phyloP scores from a whole-genome alignment of 2,113 vertebrate species.

The Alligator sinensis region DNA sequence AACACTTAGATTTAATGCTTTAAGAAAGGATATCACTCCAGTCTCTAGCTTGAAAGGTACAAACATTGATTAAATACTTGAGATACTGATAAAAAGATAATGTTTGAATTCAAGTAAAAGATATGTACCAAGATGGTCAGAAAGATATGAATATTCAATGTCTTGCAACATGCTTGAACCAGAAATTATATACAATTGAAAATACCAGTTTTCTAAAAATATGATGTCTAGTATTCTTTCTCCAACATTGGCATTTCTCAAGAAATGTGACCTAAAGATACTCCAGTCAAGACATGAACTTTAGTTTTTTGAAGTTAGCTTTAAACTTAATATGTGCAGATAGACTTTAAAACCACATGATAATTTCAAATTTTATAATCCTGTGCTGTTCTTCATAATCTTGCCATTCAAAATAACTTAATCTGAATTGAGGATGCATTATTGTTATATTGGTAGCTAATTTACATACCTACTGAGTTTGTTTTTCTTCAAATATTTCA shows the following conservation, averaged over 20 bases:
- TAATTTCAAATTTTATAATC: background rate
- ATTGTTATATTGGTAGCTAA: background rate
- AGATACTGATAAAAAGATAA: background rate
- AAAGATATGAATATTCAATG: background rate
- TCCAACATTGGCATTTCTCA: background rate
- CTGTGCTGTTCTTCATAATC: too few relatives aligned
- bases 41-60: background rate
- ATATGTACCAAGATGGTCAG: background rate
- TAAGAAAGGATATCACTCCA: background rate
- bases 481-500: background rate
- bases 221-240: background rate
- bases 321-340: background rate
- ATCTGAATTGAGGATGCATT: background rate
- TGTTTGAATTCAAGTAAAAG: background rate
- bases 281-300: background rate
- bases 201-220: background rate
- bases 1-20: background rate
- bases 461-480: background rate
- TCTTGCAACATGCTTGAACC: background rate
- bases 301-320: too few relatives aligned
- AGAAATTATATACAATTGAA: background rate
- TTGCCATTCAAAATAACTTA: background rate
- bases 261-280: background rate
- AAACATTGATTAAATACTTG: background rate
- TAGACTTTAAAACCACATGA: background rate